Evolutionary conservation across 35 echinoderm and acorn worm genomes (phyloP), one percentile per base, ranked within the genome.

Genomic region (Lytechinus pictus): DNA sequence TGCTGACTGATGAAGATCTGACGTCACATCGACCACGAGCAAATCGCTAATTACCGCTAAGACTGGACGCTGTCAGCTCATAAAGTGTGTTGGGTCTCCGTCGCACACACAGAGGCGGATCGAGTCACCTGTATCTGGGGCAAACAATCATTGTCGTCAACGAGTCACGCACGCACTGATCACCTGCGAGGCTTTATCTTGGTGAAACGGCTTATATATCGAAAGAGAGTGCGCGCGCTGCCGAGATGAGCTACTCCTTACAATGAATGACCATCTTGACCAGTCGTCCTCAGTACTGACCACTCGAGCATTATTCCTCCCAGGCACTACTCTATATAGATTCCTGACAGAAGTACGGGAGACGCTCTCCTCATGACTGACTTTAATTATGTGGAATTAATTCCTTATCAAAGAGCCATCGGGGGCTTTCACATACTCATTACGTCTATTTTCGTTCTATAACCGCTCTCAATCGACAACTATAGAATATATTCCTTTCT

Each of bases 101-200:
- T n/a, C 66, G 8, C 19, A 79, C 66, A 79, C 8, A 24, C 21
- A 79, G 12, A n/a, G 4, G 66, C 8, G 4, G 1, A 58, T 57
- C 11, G 33, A 57, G 9, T 58, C 56, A 24, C 66, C n/a, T 24
- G 66, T 79, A 79, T 79, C 66, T 24, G 19, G 6, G 19, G 19
- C 66, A 79, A 79, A 79, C 66, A 79, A 79, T 79, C 66, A n/a
- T 79, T 79, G 66, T 79, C 66, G 66, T 79, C 66, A 79, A 79
- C 66, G 12, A 79, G 21, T 6, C 16, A 79, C 1, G 66, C 66
- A 79, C 66, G 8, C 66, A 24, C 16, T 9, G 12, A 24, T 71
- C 61, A 71, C 61, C 19, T 71, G 61, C 19, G 56, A 79, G 5
- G 66, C n/a, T 5, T 24, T 19, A 4, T 79, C 21, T 79, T 24